A percentile compares a stretch with the other conserved stretches of the same genome.
Conservation (phyloP, 2,888 invertebrate species). For the Tipula helvola region DNA sequence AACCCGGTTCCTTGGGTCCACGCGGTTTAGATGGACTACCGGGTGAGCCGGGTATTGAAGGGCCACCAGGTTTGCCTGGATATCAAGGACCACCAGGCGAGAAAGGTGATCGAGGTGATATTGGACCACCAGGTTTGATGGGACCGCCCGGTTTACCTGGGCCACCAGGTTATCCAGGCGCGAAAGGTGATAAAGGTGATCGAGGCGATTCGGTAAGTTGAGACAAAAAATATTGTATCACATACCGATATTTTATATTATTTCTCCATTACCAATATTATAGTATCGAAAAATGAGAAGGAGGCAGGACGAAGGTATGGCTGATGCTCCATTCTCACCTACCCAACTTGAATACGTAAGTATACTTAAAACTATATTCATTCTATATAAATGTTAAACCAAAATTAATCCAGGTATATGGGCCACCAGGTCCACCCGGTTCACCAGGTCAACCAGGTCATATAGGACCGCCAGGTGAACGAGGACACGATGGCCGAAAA, state of each 20-base stretch:
- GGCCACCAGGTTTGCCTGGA: constrained; percentile 68
- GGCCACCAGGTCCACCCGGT: constrained; percentile 43
- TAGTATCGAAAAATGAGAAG: constrained; percentile 37
- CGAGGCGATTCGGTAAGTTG: constrained; percentile 82
- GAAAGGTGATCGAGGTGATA: constrained; percentile 74
- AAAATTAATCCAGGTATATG: constrained; percentile 38
- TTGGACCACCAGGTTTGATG: constrained; percentile 87
- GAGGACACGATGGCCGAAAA: constrained; percentile 66
- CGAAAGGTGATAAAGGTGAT: constrained; percentile 83
- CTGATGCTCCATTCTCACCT: constrained; percentile 35
- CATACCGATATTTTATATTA: constrained; percentile 10
- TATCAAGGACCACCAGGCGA: constrained; percentile 76
- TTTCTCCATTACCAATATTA: constrained; percentile 15
- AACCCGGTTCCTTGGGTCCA: constrained; percentile 61
- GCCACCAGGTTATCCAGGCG: constrained; percentile 76
- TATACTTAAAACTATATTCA: constrained; percentile 10
- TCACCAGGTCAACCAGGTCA: constrained; percentile 64
- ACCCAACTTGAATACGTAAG: constrained; percentile 35
- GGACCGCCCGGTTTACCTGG: constrained; percentile 81
- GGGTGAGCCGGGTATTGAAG: constrained; percentile 74
- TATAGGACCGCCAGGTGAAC: constrained; percentile 36
- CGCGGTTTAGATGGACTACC: constrained; percentile 61
- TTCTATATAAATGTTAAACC: constrained; percentile 9
- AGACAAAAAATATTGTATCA: too few relatives aligned
- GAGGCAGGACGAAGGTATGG: constrained; percentile 35